Evolutionary conservation across 92 coral and sea anemone genomes (phyloP), one percentile per base, ranked within the genome.

Genomic region (Isaurus tuberculatus): DNA sequence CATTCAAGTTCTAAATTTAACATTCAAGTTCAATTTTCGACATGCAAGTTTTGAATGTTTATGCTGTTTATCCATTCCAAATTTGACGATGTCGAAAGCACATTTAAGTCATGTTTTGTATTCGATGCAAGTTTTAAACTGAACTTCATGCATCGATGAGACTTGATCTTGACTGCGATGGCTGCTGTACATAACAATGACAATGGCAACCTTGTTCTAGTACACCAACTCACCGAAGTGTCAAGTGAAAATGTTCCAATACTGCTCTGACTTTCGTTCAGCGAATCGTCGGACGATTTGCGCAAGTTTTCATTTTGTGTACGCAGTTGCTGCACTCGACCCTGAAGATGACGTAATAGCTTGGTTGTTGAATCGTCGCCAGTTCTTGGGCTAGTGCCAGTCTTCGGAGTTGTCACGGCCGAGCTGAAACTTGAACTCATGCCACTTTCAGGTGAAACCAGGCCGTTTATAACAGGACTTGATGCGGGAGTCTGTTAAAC

Each of bases 341-440:
- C 99, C 88, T 97, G 99, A 65, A 97, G 87, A 82, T 97, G 99
- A 85, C 98, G 98, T 77, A 97, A 90, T 20, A 97, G 87, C 57
- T 93, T 87, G 15, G 99, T 89, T 32, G 98, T 92, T 73, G 91
- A 86, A 65, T 65, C 75, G 75, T 93, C 98, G 20, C 92, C 93
- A 34, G 69, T 77, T 57, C 33, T 77, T n/a, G 82, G 82, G 14
- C 82, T 77, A 23, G 49, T 61, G 32, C 94, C 98, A 93, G 95
- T 85, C 81, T 92, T 87, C 65, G 98, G 98, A 65, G 95, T 93
- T 15, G 88, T 89, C 31, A 88, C 58, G 31, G 90, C 83, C 68
- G 98, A 93, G 85, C 95, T 91, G 64, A 87, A 83, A 87, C 98
- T 91, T 60, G 98, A 89, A 20, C 98, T 94, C 87, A 91, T 78